These are phyloP conservation scores for Lepus europaeus DNA, from an alignment of 2,113 vertebrate species.

Conservation along the genomic window DNA sequence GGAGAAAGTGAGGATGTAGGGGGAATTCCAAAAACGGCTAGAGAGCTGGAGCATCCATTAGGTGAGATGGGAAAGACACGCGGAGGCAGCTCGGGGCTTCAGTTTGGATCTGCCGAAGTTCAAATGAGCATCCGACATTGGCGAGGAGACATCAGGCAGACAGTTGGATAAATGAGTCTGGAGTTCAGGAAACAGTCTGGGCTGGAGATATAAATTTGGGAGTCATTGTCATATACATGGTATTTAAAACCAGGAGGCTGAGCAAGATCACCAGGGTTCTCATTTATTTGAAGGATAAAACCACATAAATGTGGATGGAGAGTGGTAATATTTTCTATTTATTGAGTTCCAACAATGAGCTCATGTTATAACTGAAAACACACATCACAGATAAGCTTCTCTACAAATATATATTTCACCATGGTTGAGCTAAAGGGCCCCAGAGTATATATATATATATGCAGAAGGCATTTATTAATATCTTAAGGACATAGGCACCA, in stretches of 20 bases:
- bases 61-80: not conserved
- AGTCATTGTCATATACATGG: slow-evolving; percentile 33
- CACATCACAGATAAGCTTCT: slow-evolving; percentile 20
- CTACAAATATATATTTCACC: slow-evolving; percentile 18
- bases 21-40: not conserved
- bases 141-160: not conserved
- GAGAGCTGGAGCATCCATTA: not conserved
- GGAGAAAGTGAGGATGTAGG: not conserved
- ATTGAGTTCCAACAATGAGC: slow-evolving; percentile 62
- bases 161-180: slow-evolving; percentile 67
- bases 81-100: not conserved
- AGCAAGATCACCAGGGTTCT: slow-evolving; percentile 26
- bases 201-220: slow-evolving; percentile 73
- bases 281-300: slow-evolving; percentile 69
- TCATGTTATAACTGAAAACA: slow-evolving; percentile 58
- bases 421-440: not conserved
- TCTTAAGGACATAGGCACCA: not conserved
- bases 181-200: slow-evolving; percentile 71
- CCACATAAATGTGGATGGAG: not conserved
- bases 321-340: slow-evolving; percentile 43
- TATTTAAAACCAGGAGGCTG: slow-evolving; percentile 30
- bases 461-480: not conserved
- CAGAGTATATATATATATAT: rapidly evolving
- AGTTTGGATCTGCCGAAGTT: not conserved
- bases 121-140: not conserved